Base-by-base conservation (phyloP, 1,140 invertebrate genomes). In the Hyposmocoma kahamanoa region DNA sequence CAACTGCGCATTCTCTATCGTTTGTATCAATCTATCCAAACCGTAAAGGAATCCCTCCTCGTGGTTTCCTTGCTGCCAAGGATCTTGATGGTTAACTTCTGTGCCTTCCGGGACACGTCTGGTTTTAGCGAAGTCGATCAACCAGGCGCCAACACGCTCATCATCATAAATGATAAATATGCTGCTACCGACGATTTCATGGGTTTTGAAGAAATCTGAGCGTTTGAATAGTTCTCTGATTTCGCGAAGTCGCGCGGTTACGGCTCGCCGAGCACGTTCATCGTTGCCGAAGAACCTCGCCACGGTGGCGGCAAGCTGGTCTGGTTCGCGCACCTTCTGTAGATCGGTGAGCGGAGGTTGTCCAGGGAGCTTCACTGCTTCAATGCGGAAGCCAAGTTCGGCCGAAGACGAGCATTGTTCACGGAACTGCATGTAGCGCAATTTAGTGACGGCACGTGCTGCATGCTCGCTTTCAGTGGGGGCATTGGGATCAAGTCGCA, bases 51-150 rank as follows among this genome's bases (percentile, higher is more conserved):
- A 95, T 5, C 97, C 97, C 82, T 99, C 97, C 84, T 99, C 97
- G 62, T 97, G 94, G 72, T 98, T 98, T 10, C 97, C 97, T 57
- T 95, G 91, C 28, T 89, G 71, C 97, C 97, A 98, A 20, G 88
- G 79, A 10, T 79, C 85, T 38, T 94, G 88, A 73, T 98, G 97
- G 43, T 91, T 91, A 2, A 98, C 88, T 42, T 72, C 87, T 10
- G 91, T 61, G 10, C 90, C 91, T 21, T 91, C 87, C 0, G 96
- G 94, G 21, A 98, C 83, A 38, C 89, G 87, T 11, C 92, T 88
- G 0, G 95, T 97, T 72, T 98, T 98, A 11, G 95, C 97, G 87
- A 99, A 99, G 74, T 99, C 97, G 47, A 99, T 99, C 52, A 99
- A 88, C 97, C 97, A 99, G 2, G 94, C 94, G 42, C 95, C 95